Evolutionary conservation across 1,140 invertebrate genomes (phyloP), one percentile per base, ranked within the genome.

Genomic region (Pomacea maculata): DNA sequence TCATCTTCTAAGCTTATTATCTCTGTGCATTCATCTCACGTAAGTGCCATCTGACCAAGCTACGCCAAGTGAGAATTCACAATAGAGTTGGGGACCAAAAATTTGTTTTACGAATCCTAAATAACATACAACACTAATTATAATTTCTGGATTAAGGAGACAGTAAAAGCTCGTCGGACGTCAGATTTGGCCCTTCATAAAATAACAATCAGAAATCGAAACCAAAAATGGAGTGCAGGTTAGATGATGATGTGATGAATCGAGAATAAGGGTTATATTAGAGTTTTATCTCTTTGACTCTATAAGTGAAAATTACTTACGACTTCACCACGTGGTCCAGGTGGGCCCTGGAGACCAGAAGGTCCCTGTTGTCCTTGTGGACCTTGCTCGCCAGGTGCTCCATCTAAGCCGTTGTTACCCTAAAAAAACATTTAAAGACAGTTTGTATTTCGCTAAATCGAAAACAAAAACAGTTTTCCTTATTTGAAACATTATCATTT

Each of bases 401-500:
- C 85, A 81, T 85, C 78, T 34, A 61, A n/a, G 54, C 85, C 85
- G 29, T 71, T 21, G 21, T 57, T 72, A 74, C 85, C 85, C 85
- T 86, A 45, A 19, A 19, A n/a, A 79, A 21, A 11, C 25, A 25
- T 25, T 25, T 29, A 21, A 61, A 70, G 4, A 14, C 61, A 54
- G 2, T 15, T 34, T 64, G 8, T 19, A 4, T 65, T 54, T 54
- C 4, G 29, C 17, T 9, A 19, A 19, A 63, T 54, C 7, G 3
- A 17, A 17, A 21, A 75, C 57, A 76, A 17, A 76, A 19, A 11
- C 25, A 25, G 25, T 25, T 25, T 25, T 25, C 0, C 25, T 25
- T 25, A 25, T 25, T 25, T 25, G 25, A 25, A 25, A 0, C 75
- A 68, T n/a, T 54, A 54, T 75, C 29, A 19, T 1, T 14, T n/a